These are phyloP conservation scores for Cephonodes hylas DNA, from an alignment of 2,888 invertebrate genomes.

Conservation along the genomic window DNA sequence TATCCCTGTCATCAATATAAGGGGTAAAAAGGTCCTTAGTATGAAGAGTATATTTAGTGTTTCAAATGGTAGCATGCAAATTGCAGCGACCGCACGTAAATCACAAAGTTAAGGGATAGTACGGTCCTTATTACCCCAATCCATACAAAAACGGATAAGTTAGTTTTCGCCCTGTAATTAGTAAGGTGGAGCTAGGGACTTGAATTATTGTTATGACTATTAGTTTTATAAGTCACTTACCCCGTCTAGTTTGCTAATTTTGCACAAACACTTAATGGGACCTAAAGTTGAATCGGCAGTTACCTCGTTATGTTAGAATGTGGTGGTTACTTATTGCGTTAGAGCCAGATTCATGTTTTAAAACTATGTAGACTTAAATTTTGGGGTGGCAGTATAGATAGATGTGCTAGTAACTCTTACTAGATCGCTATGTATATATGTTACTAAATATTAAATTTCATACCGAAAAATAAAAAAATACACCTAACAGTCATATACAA, in stretches of 20 bases:
- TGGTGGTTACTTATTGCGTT: too few species aligned
- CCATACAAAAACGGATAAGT: not conserved
- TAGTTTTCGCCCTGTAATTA: not conserved
- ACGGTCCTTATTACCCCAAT: not conserved
- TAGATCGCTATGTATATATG: too few species aligned
- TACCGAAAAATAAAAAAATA: too few species aligned
- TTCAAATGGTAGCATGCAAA: not conserved
- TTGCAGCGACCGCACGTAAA: not conserved
- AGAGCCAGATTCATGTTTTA: too few species aligned
- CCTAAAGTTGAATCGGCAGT: too few species aligned
- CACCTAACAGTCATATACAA: too few species aligned
- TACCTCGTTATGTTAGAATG: too few species aligned
- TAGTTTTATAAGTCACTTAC: not conserved
- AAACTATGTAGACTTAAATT: too few species aligned
- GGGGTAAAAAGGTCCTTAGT: not conserved
- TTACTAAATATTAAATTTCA: too few species aligned
- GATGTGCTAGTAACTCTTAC: too few species aligned
- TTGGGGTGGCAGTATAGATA: too few species aligned
- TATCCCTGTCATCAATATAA: not conserved
- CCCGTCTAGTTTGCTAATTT: not conserved
- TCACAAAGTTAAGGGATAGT: not conserved
- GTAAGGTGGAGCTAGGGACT: not conserved
- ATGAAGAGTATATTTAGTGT: not conserved
- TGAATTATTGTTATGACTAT: slow-evolving; percentile 8
- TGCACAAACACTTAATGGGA: too few species aligned